Percentiles rank a stretch among this genome's conserved stretches.
phyloP scores from a whole-genome alignment of 1,140 invertebrate species.

The Dendroctonus ponderosae region DNA sequence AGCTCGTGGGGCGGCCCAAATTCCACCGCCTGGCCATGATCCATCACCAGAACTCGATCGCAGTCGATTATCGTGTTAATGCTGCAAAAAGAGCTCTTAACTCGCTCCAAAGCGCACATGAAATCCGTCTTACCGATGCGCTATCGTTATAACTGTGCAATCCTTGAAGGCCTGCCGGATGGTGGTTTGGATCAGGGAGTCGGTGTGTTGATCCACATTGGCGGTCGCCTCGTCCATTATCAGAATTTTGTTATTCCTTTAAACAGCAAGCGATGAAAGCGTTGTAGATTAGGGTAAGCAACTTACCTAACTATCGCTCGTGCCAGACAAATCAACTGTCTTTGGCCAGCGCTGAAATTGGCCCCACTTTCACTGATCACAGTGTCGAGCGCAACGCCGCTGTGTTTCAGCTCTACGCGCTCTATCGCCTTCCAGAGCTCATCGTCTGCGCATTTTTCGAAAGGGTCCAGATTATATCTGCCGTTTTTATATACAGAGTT shows the following conservation, averaged over 20 bases:
- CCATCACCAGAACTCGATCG: too few relatives aligned
- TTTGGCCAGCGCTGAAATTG: constrained; percentile 78
- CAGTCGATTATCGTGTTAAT: too few relatives aligned
- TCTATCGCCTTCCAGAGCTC: constrained; percentile 66
- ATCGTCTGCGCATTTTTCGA: constrained; percentile 65
- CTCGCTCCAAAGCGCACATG: too few relatives aligned
- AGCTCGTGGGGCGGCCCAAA: too few relatives aligned
- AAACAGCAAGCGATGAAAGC: too few relatives aligned
- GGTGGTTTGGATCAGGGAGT: constrained; percentile 60
- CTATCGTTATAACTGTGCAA: too few relatives aligned
- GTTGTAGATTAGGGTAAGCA: too few relatives aligned
- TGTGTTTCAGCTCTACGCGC: constrained; percentile 45
- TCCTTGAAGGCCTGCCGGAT: constrained; percentile 58
- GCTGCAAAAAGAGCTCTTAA: too few relatives aligned
- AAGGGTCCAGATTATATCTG: constrained; percentile 86
- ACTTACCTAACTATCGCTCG: constrained; percentile 61
- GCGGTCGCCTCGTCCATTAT: constrained; percentile 64
- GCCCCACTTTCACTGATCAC: constrained; percentile 63
- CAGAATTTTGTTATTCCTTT: constrained; percentile 56
- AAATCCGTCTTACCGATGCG: too few relatives aligned
- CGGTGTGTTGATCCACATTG: constrained; percentile 57
- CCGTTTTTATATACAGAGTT: too few relatives aligned
- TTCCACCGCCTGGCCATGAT: too few relatives aligned
- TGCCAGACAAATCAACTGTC: constrained; percentile 77
- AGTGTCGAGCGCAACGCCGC: constrained; percentile 37